A percentile compares a stretch with the other conserved stretches of the same genome.
phyloP scores from a whole-genome alignment of 2,113 vertebrate species.

The Calcarius ornatus region DNA sequence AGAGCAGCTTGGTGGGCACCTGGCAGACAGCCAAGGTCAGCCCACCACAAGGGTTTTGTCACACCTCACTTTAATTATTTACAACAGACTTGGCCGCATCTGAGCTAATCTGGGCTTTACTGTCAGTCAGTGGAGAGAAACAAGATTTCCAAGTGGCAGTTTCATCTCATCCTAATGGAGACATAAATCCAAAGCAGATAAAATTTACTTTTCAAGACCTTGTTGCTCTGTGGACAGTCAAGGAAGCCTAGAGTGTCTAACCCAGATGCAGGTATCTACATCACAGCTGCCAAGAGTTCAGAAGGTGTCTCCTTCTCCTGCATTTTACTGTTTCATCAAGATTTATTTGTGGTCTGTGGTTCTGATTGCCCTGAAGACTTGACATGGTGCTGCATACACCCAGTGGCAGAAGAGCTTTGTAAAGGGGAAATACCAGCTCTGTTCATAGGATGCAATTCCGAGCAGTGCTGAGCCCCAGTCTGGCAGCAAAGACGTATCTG shows the following conservation, averaged over 20 bases:
- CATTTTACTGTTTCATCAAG: neutral
- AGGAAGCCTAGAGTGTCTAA: neutral
- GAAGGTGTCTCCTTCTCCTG: neutral
- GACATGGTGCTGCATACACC: neutral
- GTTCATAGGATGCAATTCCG: neutral
- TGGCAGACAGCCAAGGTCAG: neutral
- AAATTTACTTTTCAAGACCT: neutral
- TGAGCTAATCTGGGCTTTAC: neutral
- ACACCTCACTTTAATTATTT: neutral
- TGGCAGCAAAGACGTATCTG: neutral
- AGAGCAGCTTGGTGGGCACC: neutral
- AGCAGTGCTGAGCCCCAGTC: rapidly evolving
- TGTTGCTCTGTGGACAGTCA: neutral
- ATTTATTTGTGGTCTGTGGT: neutral
- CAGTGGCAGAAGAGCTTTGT: neutral
- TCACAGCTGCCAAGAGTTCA: neutral
- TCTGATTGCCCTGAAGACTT: neutral
- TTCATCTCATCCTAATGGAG: neutral
- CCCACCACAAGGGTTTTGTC: neutral
- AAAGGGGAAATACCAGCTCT: neutral
- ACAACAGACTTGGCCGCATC: neutral
- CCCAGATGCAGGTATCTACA: neutral
- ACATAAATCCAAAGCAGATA: neutral
- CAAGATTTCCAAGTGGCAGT: neutral
- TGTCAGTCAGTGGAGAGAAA: neutral